A percentile compares a stretch with the other conserved stretches of the same genome.
Conservation (phyloP, 2,888 invertebrate genomes). For the Latrodectus hesperus region DNA sequence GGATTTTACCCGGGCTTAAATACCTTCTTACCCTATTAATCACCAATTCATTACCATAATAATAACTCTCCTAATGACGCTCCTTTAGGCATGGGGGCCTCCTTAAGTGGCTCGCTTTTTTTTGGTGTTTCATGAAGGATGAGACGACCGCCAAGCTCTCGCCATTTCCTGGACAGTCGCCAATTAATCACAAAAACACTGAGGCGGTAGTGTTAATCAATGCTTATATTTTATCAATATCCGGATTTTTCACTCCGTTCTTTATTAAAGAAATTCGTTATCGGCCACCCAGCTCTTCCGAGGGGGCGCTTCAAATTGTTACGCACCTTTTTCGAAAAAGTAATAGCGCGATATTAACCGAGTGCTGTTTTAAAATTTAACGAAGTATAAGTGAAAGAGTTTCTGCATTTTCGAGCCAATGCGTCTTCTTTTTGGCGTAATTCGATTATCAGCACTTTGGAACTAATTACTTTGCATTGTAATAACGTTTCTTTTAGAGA, state of each 20-base stretch:
- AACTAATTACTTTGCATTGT: too few species aligned
- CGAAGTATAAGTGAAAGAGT: too few species aligned
- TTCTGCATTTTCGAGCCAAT: too few species aligned
- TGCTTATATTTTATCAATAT: slow-evolving; percentile 61
- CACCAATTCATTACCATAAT: slow-evolving; percentile 69
- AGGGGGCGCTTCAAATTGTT: not conserved
- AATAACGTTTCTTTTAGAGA: too few species aligned
- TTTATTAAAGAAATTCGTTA: slow-evolving; percentile 68
- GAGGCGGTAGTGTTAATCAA: slow-evolving; percentile 42
- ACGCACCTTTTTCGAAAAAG: too few species aligned
- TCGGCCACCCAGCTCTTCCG: not conserved
- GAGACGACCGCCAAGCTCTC: slow-evolving; percentile 27
- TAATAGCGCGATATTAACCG: too few species aligned
- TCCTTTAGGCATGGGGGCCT: slow-evolving; percentile 26
- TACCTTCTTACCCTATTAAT: slow-evolving; percentile 51
- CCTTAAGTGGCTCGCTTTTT: slow-evolving; percentile 13
- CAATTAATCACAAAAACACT: slow-evolving; percentile 67
- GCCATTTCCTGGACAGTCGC: slow-evolving; percentile 44
- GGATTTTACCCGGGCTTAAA: not conserved
- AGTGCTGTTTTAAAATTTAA: too few species aligned
- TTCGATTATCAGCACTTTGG: too few species aligned
- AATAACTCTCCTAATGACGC: slow-evolving; percentile 63
- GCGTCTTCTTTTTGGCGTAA: too few species aligned
- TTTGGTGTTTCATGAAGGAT: slow-evolving; percentile 56
- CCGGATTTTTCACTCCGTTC: slow-evolving; percentile 33